Evolutionary conservation across 2,888 invertebrate genomes (phyloP).

Genomic region (Zootermopsis nevadensis): DNA sequence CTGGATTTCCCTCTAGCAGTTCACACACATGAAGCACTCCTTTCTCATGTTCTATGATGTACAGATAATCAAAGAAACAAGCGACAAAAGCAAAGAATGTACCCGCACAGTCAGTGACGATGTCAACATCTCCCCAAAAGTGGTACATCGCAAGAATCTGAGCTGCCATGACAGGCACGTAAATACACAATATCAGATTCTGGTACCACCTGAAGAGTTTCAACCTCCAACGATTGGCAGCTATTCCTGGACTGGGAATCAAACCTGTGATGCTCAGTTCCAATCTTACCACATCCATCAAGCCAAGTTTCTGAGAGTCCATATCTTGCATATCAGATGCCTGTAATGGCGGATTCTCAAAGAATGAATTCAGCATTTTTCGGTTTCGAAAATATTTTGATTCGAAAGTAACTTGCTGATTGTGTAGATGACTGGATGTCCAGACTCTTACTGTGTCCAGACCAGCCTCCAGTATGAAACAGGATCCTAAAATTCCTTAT

Average conservation of each 20-base stretch:
- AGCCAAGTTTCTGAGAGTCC: conserved; percentile 4
- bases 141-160: not conserved
- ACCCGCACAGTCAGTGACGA: conserved; percentile 8
- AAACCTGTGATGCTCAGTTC: not conserved
- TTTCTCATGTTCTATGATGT: not conserved
- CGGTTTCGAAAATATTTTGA: not conserved
- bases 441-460: not conserved
- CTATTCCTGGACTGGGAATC: not conserved
- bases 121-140: conserved; percentile 16
- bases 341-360: not conserved
- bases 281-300: not conserved
- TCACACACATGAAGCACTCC: not conserved
- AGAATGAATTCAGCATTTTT: not conserved
- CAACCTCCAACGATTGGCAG: not conserved
- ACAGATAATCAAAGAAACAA: conserved; percentile 24
- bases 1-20: not conserved
- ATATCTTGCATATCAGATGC: conserved; percentile 7
- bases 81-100: conserved; percentile 12
- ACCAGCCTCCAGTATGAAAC: not conserved
- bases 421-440: not conserved
- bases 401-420: not conserved
- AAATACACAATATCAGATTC: not conserved
- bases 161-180: conserved; percentile 11
- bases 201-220: conserved; percentile 1
- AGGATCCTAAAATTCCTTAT: too few relatives aligned